These are phyloP conservation scores for Sebastes taczanowskii DNA, from an alignment of 2,797 vertebrate genomes.

Conservation along the genomic window DNA sequence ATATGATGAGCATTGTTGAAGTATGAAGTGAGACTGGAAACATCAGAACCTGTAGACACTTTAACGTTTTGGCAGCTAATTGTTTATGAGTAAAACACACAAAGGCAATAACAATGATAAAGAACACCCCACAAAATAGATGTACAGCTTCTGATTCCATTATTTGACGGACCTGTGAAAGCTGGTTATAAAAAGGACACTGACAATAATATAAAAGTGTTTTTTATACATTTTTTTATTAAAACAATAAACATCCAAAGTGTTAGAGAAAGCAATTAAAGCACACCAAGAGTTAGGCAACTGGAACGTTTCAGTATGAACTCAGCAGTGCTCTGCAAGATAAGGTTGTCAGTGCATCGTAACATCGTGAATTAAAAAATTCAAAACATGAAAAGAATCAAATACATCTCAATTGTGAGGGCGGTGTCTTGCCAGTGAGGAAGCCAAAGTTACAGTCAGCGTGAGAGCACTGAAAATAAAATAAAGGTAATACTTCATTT, in stretches of 20 bases:
- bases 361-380: conserved; percentile 62
- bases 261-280: conserved; percentile 64
- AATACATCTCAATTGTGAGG: conserved; percentile 45
- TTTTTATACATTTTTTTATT: conserved; percentile 42
- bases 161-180: conserved; percentile 24
- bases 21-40: conserved; percentile 25
- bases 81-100: conserved; percentile 8
- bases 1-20: conserved; percentile 7
- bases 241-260: conserved; percentile 74
- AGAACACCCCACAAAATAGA: conserved; percentile 15
- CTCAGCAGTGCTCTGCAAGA: conserved; percentile 60
- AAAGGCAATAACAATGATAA: conserved; percentile 2
- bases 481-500: too few relatives aligned
- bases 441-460: conserved; percentile 60
- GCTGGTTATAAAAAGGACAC: conserved; percentile 43
- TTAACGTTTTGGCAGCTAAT: background rate
- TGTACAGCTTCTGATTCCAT: conserved; percentile 13
- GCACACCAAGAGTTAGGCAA: conserved; percentile 68
- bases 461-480: conserved; percentile 12
- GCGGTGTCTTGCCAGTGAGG: conserved; percentile 21
- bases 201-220: conserved; percentile 17
- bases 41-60: conserved; percentile 3
- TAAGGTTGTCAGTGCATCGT: conserved; percentile 55
- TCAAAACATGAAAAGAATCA: conserved; percentile 62
- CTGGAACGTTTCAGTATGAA: conserved; percentile 62